Evolutionary conservation across 1,140 invertebrate genomes (phyloP).

Genomic region (Sarcophaga bullata): DNA sequence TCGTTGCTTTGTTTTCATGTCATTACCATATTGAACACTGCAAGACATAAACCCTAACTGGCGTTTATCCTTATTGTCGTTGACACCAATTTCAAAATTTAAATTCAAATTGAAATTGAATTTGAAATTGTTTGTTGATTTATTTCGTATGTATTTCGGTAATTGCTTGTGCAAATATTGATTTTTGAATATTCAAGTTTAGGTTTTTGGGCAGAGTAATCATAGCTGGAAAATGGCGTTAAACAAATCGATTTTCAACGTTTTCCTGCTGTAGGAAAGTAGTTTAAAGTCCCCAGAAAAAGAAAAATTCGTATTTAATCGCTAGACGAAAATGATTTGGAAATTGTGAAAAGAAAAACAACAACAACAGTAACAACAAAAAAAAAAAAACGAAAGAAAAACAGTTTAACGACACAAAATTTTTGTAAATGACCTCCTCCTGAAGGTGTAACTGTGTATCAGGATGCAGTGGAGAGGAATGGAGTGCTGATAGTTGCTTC

Average conservation of each 20-base stretch:
- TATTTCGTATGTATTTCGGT: neutral
- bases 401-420: neutral
- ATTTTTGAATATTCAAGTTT: constrained; percentile 13
- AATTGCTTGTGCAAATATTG: too few relatives aligned
- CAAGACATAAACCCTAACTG: neutral
- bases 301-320: neutral
- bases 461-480: neutral
- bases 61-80: neutral
- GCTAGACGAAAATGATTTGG: neutral
- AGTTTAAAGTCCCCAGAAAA: neutral
- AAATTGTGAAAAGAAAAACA: too few relatives aligned
- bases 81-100: neutral
- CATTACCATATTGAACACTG: neutral
- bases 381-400: neutral
- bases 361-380: neutral
- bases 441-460: constrained; percentile 57
- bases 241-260: neutral
- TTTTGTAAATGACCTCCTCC: constrained; percentile 55
- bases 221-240: neutral
- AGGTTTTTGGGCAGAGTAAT: neutral
- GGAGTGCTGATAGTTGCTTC: too few relatives aligned
- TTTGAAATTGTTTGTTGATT: neutral
- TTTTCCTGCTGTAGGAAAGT: neutral
- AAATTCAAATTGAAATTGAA: too few relatives aligned
- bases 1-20: neutral